Conservation (phyloP, 2,888 invertebrate genomes). For the Muscina levida region DNA sequence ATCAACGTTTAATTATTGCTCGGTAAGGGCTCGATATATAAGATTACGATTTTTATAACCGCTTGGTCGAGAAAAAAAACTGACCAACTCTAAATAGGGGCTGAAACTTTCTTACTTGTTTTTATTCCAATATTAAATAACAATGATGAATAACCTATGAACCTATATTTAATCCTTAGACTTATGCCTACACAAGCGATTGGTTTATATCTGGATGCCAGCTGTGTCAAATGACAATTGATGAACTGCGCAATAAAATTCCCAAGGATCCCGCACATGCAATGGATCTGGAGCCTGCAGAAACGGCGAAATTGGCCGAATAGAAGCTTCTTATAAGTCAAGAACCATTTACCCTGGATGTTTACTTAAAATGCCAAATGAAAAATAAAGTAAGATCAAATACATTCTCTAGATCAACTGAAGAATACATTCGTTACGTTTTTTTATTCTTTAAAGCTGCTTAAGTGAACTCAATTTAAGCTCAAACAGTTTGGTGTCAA, state of each 20-base stretch:
- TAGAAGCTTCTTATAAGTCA: conserved; percentile 54
- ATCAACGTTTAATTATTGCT: too few relatives aligned
- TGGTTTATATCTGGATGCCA: conserved; percentile 90
- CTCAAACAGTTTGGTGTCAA: conserved; percentile 37
- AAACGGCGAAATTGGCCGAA: conserved; percentile 66
- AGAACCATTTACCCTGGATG: conserved; percentile 33
- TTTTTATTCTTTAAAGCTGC: neutral
- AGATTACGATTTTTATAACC: too few relatives aligned
- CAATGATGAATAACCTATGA: too few relatives aligned
- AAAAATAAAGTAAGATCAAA: conserved; percentile 70
- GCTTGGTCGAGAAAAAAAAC: too few relatives aligned
- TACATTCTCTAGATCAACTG: too few relatives aligned
- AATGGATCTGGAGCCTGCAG: conserved; percentile 84
- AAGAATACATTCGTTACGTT: too few relatives aligned
- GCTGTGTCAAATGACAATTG: conserved; percentile 82
- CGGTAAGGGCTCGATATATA: too few relatives aligned
- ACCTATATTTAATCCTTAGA: too few relatives aligned
- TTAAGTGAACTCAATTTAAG: conserved; percentile 53
- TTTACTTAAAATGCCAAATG: conserved; percentile 63
- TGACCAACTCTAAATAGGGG: too few relatives aligned
- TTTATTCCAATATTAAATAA: too few relatives aligned
- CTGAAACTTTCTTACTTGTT: too few relatives aligned
- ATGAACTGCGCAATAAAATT: conserved; percentile 86
- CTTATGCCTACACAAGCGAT: conserved; percentile 86
- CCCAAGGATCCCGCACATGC: conserved; percentile 90